Conservation (phyloP, 92 coral and sea anemone genomes). For the Pocillopora grandis region DNA sequence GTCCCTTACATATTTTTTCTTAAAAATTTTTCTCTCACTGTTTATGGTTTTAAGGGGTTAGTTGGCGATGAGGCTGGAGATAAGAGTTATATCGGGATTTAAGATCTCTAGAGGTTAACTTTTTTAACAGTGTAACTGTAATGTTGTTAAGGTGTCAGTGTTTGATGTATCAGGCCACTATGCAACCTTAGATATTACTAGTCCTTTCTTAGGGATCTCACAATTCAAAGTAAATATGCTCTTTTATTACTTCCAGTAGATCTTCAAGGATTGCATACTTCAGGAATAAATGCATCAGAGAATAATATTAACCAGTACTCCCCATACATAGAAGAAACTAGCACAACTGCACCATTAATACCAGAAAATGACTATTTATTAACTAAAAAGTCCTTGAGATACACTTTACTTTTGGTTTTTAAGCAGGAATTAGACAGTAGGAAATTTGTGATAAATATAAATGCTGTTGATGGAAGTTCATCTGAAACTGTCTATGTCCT, state of each 20-base stretch:
- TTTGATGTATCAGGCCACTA: too few relatives aligned
- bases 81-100: too few relatives aligned
- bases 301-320: background rate
- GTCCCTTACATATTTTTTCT: too few relatives aligned
- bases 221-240: background rate
- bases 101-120: too few relatives aligned
- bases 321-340: slow-evolving; percentile 1
- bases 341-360: slow-evolving; percentile 29
- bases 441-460: slow-evolving; percentile 44
- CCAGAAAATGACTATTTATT: slow-evolving; percentile 40
- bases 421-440: slow-evolving; percentile 49
- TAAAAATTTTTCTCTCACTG: too few relatives aligned
- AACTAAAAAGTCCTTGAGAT: slow-evolving; percentile 25
- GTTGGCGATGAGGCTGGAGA: too few relatives aligned
- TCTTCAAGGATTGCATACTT: slow-evolving; percentile 5
- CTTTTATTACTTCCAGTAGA: background rate
- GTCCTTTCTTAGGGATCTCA: too few relatives aligned
- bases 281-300: background rate
- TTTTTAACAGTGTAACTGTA: too few relatives aligned
- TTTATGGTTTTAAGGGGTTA: too few relatives aligned
- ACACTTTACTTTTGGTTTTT: slow-evolving; percentile 60
- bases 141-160: too few relatives aligned
- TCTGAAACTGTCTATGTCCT: slow-evolving; percentile 47
- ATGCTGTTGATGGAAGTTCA: slow-evolving; percentile 34
- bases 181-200: too few relatives aligned